A percentile compares a stretch with the other conserved stretches of the same genome.
phyloP scores from a whole-genome alignment of 2,888 invertebrate species.

The Opisthograptis luteolata region DNA sequence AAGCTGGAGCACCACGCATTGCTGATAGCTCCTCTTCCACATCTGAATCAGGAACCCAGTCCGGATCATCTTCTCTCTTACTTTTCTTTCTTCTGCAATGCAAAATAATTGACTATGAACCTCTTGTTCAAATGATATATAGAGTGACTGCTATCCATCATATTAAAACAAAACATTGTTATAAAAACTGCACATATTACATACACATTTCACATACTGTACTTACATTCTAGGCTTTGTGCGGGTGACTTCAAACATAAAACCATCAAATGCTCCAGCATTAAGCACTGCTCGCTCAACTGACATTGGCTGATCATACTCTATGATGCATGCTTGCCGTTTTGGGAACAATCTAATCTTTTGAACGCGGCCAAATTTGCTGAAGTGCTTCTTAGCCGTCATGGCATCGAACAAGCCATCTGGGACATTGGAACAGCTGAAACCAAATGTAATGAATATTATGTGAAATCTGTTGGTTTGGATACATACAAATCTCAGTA shows the following conservation, averaged over 20 bases:
- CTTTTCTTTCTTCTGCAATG: slow-evolving; percentile 59
- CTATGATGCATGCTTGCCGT: slow-evolving; percentile 87
- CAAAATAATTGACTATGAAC: too few relatives aligned
- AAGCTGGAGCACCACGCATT: slow-evolving; percentile 79
- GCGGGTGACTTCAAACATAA: slow-evolving; percentile 85
- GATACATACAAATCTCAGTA: too few relatives aligned
- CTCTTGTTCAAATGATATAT: too few relatives aligned
- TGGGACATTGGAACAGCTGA: slow-evolving; percentile 87
- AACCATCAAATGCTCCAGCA: slow-evolving; percentile 85
- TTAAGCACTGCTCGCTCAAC: slow-evolving; percentile 85
- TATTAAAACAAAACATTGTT: too few relatives aligned
- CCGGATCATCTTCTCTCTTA: slow-evolving; percentile 78
- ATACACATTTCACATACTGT: too few relatives aligned
- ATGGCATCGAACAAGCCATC: slow-evolving; percentile 84
- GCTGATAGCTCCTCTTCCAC: slow-evolving; percentile 88
- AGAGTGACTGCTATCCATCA: too few relatives aligned
- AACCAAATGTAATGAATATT: slow-evolving; percentile 33
- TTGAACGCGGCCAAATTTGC: slow-evolving; percentile 88
- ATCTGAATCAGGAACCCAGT: slow-evolving; percentile 86
- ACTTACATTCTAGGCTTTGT: slow-evolving; percentile 77
- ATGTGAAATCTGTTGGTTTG: too few relatives aligned
- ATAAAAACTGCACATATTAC: too few relatives aligned
- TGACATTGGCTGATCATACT: slow-evolving; percentile 86
- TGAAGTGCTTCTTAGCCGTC: slow-evolving; percentile 87
- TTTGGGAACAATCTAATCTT: slow-evolving; percentile 87